These are phyloP conservation scores for Falco biarmicus DNA, from an alignment of 2,797 vertebrate genomes.

Conservation along the genomic window DNA sequence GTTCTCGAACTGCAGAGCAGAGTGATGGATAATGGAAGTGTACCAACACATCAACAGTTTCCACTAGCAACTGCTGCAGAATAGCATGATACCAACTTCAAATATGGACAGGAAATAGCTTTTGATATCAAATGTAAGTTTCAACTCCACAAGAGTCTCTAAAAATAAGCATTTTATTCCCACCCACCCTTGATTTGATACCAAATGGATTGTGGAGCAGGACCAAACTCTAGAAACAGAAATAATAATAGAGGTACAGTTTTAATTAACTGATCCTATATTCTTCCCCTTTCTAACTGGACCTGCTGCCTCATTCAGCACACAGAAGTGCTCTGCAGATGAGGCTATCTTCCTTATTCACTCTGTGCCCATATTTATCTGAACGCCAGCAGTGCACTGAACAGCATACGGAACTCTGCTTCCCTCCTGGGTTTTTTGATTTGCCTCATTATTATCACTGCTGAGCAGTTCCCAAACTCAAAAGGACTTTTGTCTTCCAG, in stretches of 20 bases:
- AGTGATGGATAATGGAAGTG: conserved; percentile 55
- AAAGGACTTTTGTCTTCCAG: conserved; percentile 41
- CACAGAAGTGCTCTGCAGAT: neutral
- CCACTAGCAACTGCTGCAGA: conserved; percentile 70
- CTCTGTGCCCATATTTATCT: neutral
- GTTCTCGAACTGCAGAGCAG: conserved; percentile 23
- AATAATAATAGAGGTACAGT: conserved; percentile 74
- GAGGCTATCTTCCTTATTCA: conserved; percentile 1
- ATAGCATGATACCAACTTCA: conserved; percentile 78
- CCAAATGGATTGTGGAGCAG: conserved; percentile 76
- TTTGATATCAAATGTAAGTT: conserved; percentile 82
- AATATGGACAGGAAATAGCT: conserved; percentile 83
- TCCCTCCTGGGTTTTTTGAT: conserved; percentile 36
- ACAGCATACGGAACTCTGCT: neutral
- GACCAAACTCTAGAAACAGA: conserved; percentile 71
- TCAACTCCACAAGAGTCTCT: conserved; percentile 81
- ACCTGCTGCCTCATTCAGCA: neutral
- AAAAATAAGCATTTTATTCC: conserved; percentile 80
- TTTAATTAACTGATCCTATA: conserved; percentile 51
- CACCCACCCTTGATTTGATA: neutral
- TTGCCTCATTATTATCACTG: neutral
- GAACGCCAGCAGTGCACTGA: neutral
- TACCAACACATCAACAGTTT: conserved; percentile 66
- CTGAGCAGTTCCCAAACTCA: conserved; percentile 17
- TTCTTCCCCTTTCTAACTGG: neutral